Conservation (phyloP, 2,113 vertebrate species). For the Cinclus mexicanus region DNA sequence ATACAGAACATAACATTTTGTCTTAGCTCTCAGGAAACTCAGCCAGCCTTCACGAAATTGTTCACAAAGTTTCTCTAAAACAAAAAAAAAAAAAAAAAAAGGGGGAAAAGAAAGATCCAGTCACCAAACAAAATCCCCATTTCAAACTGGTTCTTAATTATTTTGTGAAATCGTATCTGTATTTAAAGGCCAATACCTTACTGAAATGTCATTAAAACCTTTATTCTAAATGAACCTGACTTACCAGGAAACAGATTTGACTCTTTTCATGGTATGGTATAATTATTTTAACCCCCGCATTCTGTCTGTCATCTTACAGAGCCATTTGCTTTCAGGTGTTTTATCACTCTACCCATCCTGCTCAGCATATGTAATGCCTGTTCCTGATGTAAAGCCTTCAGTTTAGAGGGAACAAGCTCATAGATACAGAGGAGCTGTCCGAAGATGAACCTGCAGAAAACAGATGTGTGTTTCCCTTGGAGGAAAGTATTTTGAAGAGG, state of each 20-base stretch:
- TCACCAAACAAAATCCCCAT: background rate
- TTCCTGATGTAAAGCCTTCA: background rate
- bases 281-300: background rate
- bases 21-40: conserved; percentile 49
- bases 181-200: background rate
- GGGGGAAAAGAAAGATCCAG: background rate
- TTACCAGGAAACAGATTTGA: background rate
- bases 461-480: background rate
- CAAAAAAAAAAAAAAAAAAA: too few relatives aligned
- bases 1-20: conserved; percentile 44
- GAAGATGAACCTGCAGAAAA: background rate
- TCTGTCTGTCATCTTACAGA: background rate
- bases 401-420: background rate
- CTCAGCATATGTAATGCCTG: background rate
- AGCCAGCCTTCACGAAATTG: conserved; percentile 19
- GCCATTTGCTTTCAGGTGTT: background rate
- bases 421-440: background rate
- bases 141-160: background rate
- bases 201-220: background rate
- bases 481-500: background rate
- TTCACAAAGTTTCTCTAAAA: background rate
- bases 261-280: background rate
- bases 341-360: background rate
- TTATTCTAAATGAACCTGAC: background rate
- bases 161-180: background rate